Base-by-base conservation (phyloP, 64 coral and sea anemone genomes). In the Catalaphyllia jardinei region DNA sequence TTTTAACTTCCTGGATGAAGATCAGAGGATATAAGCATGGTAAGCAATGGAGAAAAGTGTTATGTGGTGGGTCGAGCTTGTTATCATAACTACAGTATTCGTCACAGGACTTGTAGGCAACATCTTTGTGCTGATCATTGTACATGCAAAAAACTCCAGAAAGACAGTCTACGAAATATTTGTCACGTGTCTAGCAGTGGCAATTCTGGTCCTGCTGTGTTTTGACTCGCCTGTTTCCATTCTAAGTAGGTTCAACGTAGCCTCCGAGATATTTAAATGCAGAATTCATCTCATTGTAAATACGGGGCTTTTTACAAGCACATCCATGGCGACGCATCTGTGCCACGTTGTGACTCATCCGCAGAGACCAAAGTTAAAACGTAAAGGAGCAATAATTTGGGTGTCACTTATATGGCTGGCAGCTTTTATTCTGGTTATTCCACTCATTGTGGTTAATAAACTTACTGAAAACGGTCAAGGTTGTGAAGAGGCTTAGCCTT, bases 101-200 rank as follows among this genome's bases (percentile, higher is more conserved):
- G 60, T 97, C 30, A 73, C 93, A 2, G 95, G 95, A 0, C 86
- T 88, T 28, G 51, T 87, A 0, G 95, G 95, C 20, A 97, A 93
- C 63, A 78, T 90, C 10, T 71, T 93, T 60, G 95, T 96, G 0
- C 49, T 96, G 2, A 73, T 96, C 0, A 90, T 93, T 38, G 85
- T 93, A 8, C 67, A 82, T 3, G 64, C 87, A 35, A 93, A 77
- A 62, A 76, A 87, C 15, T 29, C 62, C 7, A 96, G 79, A 22
- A 74, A 89, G 67, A 93, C 91, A 76, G 78, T 89, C 16, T 89
- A 96, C 52, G 91, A 90, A 62, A 91, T 73, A 28, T 96, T 96
- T 38, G 93, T 96, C 30, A 85, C 89, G 61, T 91, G 88, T 59
- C 91, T 97, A 8, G 95, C 95, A 19, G 78, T 91, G 60, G 78